Conservation (phyloP, 1,140 invertebrate genomes). For the Zaprionus africanus region DNA sequence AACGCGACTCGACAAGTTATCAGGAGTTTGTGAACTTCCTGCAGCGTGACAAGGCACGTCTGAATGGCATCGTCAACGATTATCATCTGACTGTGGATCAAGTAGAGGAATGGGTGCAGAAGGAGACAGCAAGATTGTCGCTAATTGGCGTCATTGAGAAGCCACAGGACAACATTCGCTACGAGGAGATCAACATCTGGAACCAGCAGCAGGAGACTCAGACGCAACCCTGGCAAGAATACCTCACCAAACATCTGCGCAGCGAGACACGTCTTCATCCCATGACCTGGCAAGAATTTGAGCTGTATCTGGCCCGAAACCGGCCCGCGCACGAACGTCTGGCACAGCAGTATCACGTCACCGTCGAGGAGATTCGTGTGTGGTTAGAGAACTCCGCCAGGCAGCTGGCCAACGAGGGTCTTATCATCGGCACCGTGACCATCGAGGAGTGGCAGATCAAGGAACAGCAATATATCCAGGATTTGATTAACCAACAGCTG, state of each 20-base stretch:
- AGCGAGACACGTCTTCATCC: conserved; percentile 56
- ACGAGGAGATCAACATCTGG: conserved; percentile 62
- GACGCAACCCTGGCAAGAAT: conserved; percentile 59
- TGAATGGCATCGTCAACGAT: conserved; percentile 65
- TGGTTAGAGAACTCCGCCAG: conserved; percentile 61
- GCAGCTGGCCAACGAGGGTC: conserved; percentile 49
- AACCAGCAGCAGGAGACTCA: conserved; percentile 25
- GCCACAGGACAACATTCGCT: conserved; percentile 53
- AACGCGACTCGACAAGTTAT: conserved; percentile 65
- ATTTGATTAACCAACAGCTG: conserved; percentile 66
- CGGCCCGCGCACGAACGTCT: conserved; percentile 59
- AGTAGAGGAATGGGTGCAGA: conserved; percentile 77
- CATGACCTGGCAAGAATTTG: conserved; percentile 66
- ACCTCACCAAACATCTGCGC: conserved; percentile 47
- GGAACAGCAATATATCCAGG: conserved; percentile 65
- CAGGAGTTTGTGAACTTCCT: conserved; percentile 73
- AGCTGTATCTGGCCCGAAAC: conserved; percentile 62
- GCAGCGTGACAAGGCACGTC: conserved; percentile 66
- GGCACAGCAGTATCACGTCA: conserved; percentile 67
- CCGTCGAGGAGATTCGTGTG: conserved; percentile 70
- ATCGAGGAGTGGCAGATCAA: conserved; percentile 63
- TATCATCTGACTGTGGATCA: conserved; percentile 82
- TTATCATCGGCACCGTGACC: conserved; percentile 45
- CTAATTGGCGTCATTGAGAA: conserved; percentile 68
- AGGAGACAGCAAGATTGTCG: conserved; percentile 71